These are phyloP conservation scores for Drymodes brunneopygia DNA, from an alignment of 2,113 vertebrate species.

Conservation along the genomic window DNA sequence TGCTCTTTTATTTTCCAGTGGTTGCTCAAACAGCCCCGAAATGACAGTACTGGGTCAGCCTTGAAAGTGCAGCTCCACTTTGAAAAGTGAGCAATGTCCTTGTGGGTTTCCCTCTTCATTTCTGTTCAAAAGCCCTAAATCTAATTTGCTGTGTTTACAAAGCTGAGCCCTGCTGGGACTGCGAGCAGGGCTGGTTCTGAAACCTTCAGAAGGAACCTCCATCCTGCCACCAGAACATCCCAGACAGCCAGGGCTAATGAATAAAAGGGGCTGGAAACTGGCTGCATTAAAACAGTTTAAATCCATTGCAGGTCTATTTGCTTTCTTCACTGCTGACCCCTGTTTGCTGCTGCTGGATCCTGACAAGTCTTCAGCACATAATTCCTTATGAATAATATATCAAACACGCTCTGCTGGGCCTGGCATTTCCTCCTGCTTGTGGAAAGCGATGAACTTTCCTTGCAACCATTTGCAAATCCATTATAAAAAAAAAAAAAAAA, in stretches of 20 bases:
- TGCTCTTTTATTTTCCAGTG: constrained; percentile 34
- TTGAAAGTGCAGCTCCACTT: constrained; percentile 19
- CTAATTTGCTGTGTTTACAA: constrained; percentile 42
- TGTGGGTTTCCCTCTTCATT: constrained; percentile 38
- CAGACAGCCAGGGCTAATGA: neutral
- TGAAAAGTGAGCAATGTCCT: constrained; percentile 45
- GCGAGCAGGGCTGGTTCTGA: neutral
- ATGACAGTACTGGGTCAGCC: constrained; percentile 58
- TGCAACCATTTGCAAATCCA: neutral
- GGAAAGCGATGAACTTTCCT: neutral
- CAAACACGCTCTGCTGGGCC: neutral
- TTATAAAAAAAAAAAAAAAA: neutral
- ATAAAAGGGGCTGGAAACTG: neutral
- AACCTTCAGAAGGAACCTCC: neutral
- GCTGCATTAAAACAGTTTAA: neutral
- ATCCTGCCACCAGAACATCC: neutral
- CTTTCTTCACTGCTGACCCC: neutral
- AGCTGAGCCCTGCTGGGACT: constrained; percentile 32
- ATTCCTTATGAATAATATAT: neutral
- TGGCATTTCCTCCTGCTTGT: neutral
- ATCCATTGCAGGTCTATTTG: neutral
- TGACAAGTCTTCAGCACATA: neutral
- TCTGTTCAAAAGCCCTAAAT: constrained; percentile 40
- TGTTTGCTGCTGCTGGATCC: neutral
- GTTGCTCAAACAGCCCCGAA: constrained; percentile 7